Evolutionary conservation across 2,113 vertebrate species (phyloP), one percentile per base, ranked within the genome.

Genomic region (Romanogobio albipinnatus): DNA sequence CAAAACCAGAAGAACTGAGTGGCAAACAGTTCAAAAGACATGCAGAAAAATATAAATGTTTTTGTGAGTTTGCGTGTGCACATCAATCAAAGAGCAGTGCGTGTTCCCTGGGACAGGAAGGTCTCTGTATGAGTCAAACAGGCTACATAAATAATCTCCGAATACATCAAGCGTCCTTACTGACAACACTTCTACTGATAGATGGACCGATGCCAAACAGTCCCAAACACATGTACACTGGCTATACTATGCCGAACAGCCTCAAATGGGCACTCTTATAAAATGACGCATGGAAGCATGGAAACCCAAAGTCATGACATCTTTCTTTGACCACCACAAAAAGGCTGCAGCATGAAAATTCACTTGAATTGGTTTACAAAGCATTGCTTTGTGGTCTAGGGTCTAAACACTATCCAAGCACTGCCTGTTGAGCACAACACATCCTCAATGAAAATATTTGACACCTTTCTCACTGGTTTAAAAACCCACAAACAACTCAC

Each of bases 391-490:
- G 26, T 51, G 56, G 76, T 45, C 61, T 49, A 11, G 19, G 33
- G 17, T 17, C 15, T 51, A 3, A 22, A 8, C 17, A 33, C 13
- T 26, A 66, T 81, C 24, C n/a, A 66, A 51, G 43, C 43, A 33
- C 26, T 22, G 19, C 24, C 71, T 51, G 58, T 73, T 33, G 64
- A 76, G 71, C 66, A 24, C 76, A 80, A 62, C 66, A 61, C 68
- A 33, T 74, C 43, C 56, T 45, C 36, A 49, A 26, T 36, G 13
- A 49, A 61, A 39, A 58, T 24, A 75, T 66, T 49, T 64, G 47
- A 75, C 80, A 76, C 84, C 26, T 85, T 85, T 45, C 58, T 66
- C 22, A 43, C 47, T 79, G 76, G 45, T 85, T 75, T 80, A 83
- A 88, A 88, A 88, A 45, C 19, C 68, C 51, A 58, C 68, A 75